Conservation (phyloP, 2,113 vertebrate genomes). For the Phylloscopus trochilus region DNA sequence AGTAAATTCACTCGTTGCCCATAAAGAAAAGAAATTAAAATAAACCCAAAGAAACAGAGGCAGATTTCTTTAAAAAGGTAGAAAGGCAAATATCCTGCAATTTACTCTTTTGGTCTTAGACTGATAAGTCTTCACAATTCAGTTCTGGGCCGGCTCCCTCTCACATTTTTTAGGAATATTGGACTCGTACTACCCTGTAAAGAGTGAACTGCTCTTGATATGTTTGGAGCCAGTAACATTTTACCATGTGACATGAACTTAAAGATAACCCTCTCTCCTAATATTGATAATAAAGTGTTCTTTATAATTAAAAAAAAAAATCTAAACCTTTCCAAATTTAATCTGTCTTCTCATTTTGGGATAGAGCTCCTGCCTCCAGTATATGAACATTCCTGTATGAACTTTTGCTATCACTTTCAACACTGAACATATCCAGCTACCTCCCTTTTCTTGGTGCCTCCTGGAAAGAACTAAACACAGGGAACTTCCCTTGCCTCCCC, state of each 20-base stretch:
- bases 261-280: background rate
- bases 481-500: background rate
- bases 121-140: background rate
- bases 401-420: background rate
- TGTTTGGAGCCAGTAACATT: background rate
- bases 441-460: background rate
- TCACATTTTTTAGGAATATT: background rate
- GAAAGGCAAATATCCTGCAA: background rate
- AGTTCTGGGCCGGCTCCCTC: background rate
- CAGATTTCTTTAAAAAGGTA: background rate
- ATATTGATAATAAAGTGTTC: background rate
- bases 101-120: background rate
- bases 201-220: background rate
- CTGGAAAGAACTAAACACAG: background rate
- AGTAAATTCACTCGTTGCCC: background rate
- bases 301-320: too few relatives aligned
- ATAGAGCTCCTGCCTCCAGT: background rate
- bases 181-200: background rate
- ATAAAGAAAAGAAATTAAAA: background rate
- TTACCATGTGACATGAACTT: background rate
- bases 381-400: background rate
- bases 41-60: background rate
- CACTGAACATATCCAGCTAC: background rate
- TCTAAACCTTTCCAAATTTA: background rate
- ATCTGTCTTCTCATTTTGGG: background rate